These are phyloP conservation scores for Escarpia spicata DNA, from an alignment of 2,888 invertebrate genomes.

Conservation along the genomic window DNA sequence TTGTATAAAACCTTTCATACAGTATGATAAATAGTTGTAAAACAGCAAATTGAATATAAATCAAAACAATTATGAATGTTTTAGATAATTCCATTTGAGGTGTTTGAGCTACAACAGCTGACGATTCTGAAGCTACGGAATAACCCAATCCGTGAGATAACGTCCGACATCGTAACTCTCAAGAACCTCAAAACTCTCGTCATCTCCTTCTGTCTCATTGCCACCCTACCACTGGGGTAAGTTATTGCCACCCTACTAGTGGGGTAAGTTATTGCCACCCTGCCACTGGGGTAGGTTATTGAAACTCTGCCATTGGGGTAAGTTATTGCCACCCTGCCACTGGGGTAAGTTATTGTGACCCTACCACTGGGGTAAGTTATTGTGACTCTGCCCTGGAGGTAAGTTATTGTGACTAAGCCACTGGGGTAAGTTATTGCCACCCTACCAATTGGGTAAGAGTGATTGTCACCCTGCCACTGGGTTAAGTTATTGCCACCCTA, in stretches of 20 bases:
- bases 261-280: constrained; percentile 36
- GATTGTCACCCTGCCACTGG: neutral
- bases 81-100: constrained; percentile 55
- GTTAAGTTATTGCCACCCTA: neutral
- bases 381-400: neutral
- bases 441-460: constrained; percentile 41
- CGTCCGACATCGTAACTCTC: constrained; percentile 55
- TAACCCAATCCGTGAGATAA: constrained; percentile 59
- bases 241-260: constrained; percentile 29
- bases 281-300: neutral
- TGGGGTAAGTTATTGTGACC: neutral
- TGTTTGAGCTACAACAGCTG: constrained; percentile 55
- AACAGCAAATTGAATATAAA: neutral
- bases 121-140: constrained; percentile 60
- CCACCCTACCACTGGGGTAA: constrained; percentile 57
- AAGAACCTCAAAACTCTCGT: constrained; percentile 54
- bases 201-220: constrained; percentile 60
- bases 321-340: constrained; percentile 24
- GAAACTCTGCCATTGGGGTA: constrained; percentile 32
- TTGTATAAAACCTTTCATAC: too few relatives aligned
- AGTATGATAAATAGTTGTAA: neutral
- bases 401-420: neutral
- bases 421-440: constrained; percentile 45
- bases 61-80: neutral
- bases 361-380: neutral